These are phyloP conservation scores for Etheostoma perlongum DNA, from an alignment of 2,797 vertebrate species.

Conservation along the genomic window DNA sequence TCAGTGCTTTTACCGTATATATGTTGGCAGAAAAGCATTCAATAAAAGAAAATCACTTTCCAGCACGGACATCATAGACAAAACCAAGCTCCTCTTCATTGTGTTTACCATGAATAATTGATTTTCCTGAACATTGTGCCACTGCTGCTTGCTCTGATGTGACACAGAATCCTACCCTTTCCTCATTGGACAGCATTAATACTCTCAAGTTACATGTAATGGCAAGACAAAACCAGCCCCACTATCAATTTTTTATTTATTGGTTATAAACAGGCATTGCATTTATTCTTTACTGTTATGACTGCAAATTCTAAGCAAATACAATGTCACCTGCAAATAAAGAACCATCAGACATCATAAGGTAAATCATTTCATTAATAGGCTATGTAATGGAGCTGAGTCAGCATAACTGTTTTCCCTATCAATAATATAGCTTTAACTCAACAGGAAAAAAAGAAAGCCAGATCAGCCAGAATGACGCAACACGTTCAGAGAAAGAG, in stretches of 20 bases:
- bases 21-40: conserved; percentile 1
- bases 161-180: conserved; percentile 50
- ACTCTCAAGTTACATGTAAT: conserved; percentile 55
- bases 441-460: background rate
- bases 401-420: background rate
- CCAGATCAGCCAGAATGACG: background rate
- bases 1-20: background rate
- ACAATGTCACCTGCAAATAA: background rate
- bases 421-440: background rate
- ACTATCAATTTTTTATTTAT: conserved; percentile 3
- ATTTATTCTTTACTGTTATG: conserved; percentile 5
- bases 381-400: background rate
- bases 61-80: conserved; percentile 31
- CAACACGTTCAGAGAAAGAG: conserved; percentile 10
- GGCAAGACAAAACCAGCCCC: conserved; percentile 18
- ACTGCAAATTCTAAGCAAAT: background rate
- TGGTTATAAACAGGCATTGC: conserved; percentile 20
- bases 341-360: background rate
- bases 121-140: conserved; percentile 36
- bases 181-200: conserved; percentile 9
- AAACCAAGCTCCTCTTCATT: conserved; percentile 26
- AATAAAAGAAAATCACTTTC: background rate
- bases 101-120: conserved; percentile 60
- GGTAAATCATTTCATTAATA: background rate
- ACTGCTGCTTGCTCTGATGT: conserved; percentile 26